Evolutionary conservation across 2,888 invertebrate species (phyloP), one percentile per base, ranked within the genome.

Genomic region (Tinea trinotella): DNA sequence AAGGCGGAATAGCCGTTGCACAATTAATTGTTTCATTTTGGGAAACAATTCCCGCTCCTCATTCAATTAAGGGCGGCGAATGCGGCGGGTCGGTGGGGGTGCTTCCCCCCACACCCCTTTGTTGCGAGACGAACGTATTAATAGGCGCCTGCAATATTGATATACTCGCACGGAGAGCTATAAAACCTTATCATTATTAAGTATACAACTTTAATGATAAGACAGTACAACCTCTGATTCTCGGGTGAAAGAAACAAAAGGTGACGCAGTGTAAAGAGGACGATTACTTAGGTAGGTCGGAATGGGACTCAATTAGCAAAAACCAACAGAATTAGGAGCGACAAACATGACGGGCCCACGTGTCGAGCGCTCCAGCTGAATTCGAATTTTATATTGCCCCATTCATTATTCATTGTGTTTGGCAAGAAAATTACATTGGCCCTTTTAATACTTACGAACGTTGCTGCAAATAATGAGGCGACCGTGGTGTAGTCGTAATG

Each of bases 1-100:
- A 85, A 85, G 85, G 83, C 85, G 82, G 76, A 82, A 85, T 85
- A 83, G 84, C 85, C 85, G 84, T 85, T 85, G 84, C 85, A 85
- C 85, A 85, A 85, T 85, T 85, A 85, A 85, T 85, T 85, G 85
- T 85, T 85, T 85, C 84, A 85, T 85, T 85, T 85, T 84, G 84
- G 85, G 85, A 85, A 84, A 85, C 85, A 85, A 84, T 85, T 85
- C 83, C 84, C 84, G 83, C 84, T 85, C 84, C 85, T 85, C 85
- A 85, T 85, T 85, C 85, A 85, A 85, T 85, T 85, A 85, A 83
- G 84, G 84, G 84, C 80, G 84, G 81, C 84, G 85, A 79, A 76
- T 71, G 73, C 69, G 74, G 76, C 74, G 60, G 57, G 62, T 62
- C 68, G 67, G 61, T 63, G 63, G 66, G 64, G 56, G 57, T 55